Conservation (phyloP, 2,888 invertebrate species). For the Microdon myrmicae region DNA sequence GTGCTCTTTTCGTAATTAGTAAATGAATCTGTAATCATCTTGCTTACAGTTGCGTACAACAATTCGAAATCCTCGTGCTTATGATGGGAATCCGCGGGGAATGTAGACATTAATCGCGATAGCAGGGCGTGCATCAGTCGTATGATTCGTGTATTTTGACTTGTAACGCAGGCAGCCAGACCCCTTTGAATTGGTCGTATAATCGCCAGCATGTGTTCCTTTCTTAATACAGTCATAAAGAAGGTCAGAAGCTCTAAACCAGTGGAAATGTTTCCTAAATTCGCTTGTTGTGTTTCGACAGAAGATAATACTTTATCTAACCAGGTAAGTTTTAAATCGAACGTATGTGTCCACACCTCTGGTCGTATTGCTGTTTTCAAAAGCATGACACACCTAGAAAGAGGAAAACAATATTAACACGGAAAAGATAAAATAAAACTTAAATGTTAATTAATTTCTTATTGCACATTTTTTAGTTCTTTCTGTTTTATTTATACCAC, state of each 20-base stretch:
- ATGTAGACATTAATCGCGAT: constrained; percentile 87
- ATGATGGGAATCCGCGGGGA: constrained; percentile 83
- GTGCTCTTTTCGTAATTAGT: constrained; percentile 87
- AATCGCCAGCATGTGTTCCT: constrained; percentile 84
- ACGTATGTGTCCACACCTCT: constrained; percentile 92
- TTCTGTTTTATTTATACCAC: not conserved
- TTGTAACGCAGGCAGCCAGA: constrained; percentile 87
- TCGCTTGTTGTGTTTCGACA: constrained; percentile 64
- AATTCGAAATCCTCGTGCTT: constrained; percentile 91
- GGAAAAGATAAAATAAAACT: not conserved
- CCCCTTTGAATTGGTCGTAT: constrained; percentile 91
- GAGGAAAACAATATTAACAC: not conserved
- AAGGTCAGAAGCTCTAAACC: constrained; percentile 91
- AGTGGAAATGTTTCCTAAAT: constrained; percentile 90
- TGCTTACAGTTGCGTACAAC: constrained; percentile 88
- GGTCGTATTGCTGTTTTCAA: constrained; percentile 91
- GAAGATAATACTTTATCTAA: constrained; percentile 83
- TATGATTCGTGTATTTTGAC: constrained; percentile 89
- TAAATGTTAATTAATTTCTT: not conserved
- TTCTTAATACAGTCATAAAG: constrained; percentile 83
- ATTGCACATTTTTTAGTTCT: not conserved
- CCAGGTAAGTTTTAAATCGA: constrained; percentile 90
- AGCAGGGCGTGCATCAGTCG: constrained; percentile 88
- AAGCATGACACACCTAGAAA: constrained; percentile 78
- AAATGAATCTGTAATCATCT: constrained; percentile 86